Evolutionary conservation across 2,888 invertebrate species (phyloP), one percentile per base, ranked within the genome.

Genomic region (Xiphydria camelus): DNA sequence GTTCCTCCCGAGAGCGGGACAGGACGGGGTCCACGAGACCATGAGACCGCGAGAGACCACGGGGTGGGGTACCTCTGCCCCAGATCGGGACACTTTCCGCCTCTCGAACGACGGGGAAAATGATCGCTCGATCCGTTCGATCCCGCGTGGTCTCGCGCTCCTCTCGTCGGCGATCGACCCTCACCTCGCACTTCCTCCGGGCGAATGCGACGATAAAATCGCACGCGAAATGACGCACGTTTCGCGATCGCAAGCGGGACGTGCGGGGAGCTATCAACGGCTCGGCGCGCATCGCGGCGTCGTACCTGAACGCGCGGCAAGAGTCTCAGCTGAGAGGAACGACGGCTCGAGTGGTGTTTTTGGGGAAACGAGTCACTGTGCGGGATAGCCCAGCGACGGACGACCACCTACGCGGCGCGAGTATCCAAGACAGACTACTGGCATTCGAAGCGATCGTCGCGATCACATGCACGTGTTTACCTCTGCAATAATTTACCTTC

Each of bases 51-150:
- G 6, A 29, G 15, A 15, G 14, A 6, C 29, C 12, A 29, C 14
- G 12, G 29, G 29, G 29, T 29, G 29, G 29, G 42, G 46, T 45
- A 33, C 36, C 51, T 40, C 38, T 59, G 62, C 57, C 62, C 62
- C 64, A 59, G 64, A 56, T 61, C 58, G 47, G 41, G 48, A 57
- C 50, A 57, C 64, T 66, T 64, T 59, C 55, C 61, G 56, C 53
- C 53, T n/a, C n/a, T n/a, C n/a, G n/a, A n/a, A n/a, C n/a, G n/a
- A n/a, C n/a, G n/a, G n/a, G n/a, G n/a, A n/a, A n/a, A n/a, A n/a
- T n/a, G n/a, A n/a, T n/a, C n/a, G n/a, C n/a, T n/a, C n/a, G n/a
- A n/a, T n/a, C n/a, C n/a, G n/a, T n/a, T n/a, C n/a, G n/a, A n/a
- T n/a, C n/a, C n/a, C n/a, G n/a, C n/a, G n/a, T n/a, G n/a, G n/a